Percentiles rank a stretch among this genome's conserved stretches.
Evolutionary conservation across 2,888 invertebrate species (phyloP).

Genomic region (Argyra leucocephala): DNA sequence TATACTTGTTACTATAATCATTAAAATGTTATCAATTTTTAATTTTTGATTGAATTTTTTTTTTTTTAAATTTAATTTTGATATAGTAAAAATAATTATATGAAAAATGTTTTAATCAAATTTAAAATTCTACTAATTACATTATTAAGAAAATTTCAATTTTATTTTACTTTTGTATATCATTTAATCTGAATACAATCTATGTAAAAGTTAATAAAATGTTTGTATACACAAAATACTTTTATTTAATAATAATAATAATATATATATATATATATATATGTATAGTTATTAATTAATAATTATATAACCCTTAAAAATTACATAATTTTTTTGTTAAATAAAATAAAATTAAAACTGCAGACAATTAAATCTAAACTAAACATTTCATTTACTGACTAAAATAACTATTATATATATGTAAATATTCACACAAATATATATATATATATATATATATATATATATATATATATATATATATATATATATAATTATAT

Average conservation of each 20-base stretch:
- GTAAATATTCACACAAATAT: too few species aligned
- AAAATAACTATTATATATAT: too few species aligned
- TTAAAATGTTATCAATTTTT: too few species aligned
- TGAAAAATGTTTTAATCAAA: background rate
- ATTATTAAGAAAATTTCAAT: too few species aligned
- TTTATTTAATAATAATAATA: background rate
- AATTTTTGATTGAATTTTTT: too few species aligned
- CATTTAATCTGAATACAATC: background rate
- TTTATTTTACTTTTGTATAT: background rate
- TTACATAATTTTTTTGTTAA: background rate
- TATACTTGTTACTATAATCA: too few species aligned
- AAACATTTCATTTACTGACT: background rate
- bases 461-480: too few species aligned
- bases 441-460: too few species aligned
- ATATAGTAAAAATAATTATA: too few species aligned
- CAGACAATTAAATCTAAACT: background rate
- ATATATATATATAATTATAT: too few species aligned
- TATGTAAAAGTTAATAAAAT: background rate
- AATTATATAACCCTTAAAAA: constrained; percentile 3
- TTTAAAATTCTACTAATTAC: background rate
- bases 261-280: background rate
- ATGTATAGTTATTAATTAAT: background rate
- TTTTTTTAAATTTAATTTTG: too few species aligned
- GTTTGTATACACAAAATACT: background rate
- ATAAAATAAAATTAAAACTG: background rate